phyloP scores from a whole-genome alignment of 1,140 invertebrate species.

The Drosophila repleta region DNA sequence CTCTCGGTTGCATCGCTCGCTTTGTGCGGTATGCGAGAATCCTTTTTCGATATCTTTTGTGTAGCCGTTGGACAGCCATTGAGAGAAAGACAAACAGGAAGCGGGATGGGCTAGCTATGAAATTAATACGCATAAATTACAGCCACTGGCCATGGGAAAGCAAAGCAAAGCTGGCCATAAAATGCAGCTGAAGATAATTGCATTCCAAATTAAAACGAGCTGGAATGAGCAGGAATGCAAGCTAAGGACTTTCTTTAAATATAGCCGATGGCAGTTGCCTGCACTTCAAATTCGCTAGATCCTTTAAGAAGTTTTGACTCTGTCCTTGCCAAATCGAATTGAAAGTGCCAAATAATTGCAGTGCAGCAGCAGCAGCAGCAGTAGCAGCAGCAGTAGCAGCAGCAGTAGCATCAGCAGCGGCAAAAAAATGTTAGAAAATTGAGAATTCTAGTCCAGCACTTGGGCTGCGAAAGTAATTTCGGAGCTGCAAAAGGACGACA shows the following conservation, averaged over 20 bases:
- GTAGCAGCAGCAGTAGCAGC: no score
- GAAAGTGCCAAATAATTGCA: constrained; percentile 4
- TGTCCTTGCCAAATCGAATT: background rate
- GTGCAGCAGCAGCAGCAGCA: no score
- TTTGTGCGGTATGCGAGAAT: constrained; percentile 51
- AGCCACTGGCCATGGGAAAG: constrained; percentile 64
- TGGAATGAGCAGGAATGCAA: background rate
- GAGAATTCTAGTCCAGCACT: constrained; percentile 37
- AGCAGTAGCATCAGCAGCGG: no score
- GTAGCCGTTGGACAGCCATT: constrained; percentile 31
- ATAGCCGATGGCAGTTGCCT: no score
- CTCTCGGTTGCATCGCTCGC: constrained; percentile 56
- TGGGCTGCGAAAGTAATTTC: constrained; percentile 37
- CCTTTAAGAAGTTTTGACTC: background rate
- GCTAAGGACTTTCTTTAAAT: background rate
- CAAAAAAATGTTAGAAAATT: background rate
- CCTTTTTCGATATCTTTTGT: constrained; percentile 69
- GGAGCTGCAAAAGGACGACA: constrained; percentile 35
- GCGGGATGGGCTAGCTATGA: constrained; percentile 74
- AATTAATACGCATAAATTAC: constrained; percentile 81
- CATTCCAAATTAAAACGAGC: constrained; percentile 6
- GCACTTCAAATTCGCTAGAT: no score
- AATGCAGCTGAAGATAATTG: constrained; percentile 20
- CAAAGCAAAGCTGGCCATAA: constrained; percentile 28
- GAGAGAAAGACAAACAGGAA: constrained; percentile 53